Percentiles rank a stretch among this genome's conserved stretches.
phyloP scores from a whole-genome alignment of 1,140 invertebrate species.

The Panagrolaimus sp. region DNA sequence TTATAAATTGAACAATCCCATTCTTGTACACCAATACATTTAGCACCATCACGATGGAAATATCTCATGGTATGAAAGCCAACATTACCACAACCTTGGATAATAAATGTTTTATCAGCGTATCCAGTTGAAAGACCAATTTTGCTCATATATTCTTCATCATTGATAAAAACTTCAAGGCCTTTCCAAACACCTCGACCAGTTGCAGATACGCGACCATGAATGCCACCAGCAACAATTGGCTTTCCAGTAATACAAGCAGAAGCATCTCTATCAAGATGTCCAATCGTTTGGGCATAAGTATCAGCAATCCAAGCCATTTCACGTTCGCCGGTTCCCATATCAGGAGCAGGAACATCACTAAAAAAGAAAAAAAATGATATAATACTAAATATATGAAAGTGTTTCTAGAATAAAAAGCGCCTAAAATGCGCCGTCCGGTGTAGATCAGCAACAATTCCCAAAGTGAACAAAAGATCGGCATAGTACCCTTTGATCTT shows the following conservation, averaged over 20 bases:
- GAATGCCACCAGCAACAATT: slow-evolving; percentile 78
- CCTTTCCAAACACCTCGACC: slow-evolving; percentile 96
- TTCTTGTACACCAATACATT: slow-evolving; percentile 88
- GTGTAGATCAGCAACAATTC: too few relatives aligned
- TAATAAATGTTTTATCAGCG: slow-evolving; percentile 92
- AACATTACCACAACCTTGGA: slow-evolving; percentile 83
- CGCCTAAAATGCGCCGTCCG: too few relatives aligned
- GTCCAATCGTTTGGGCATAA: slow-evolving; percentile 86
- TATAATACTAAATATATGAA: too few relatives aligned
- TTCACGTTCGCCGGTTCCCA: slow-evolving; percentile 95
- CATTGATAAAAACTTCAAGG: slow-evolving; percentile 92
- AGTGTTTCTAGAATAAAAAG: too few relatives aligned
- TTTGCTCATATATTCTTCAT: slow-evolving; percentile 91
- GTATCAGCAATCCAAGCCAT: slow-evolving; percentile 99
- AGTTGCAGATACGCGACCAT: slow-evolving; percentile 91
- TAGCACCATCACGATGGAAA: slow-evolving; percentile 85
- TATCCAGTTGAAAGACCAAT: slow-evolving; percentile 81
- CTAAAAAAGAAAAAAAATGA: too few relatives aligned
- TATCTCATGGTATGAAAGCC: slow-evolving; percentile 95
- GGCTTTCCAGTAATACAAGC: slow-evolving; percentile 97
- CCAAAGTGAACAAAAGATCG: too few relatives aligned
- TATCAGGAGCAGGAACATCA: slow-evolving; percentile 93
- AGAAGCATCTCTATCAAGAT: slow-evolving; percentile 90
- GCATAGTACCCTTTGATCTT: too few relatives aligned
- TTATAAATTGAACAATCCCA: slow-evolving; percentile 87